phyloP scores from a whole-genome alignment of 2,797 vertebrate species.

The Numenius phaeopus region DNA sequence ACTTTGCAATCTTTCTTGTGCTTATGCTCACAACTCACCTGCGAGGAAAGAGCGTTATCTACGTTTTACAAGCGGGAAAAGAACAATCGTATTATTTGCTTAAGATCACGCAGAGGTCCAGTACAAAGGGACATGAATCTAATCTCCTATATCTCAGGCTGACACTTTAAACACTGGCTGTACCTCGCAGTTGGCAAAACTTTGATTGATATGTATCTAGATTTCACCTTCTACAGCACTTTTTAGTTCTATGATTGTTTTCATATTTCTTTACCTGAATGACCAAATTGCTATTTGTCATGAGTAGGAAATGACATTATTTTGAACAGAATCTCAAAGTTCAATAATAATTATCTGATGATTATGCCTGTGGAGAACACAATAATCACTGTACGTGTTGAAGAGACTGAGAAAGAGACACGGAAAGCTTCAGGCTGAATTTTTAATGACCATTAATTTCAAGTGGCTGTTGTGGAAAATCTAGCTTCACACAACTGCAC shows the following conservation, averaged over 20 bases:
- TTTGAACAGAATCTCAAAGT: not conserved
- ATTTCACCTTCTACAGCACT: not conserved
- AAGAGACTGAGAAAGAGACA: not conserved
- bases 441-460: not conserved
- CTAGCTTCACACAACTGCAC: not conserved
- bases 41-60: not conserved
- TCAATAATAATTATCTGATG: not conserved
- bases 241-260: not conserved
- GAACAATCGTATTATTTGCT: conserved; percentile 9
- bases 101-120: not conserved
- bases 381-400: not conserved
- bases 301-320: not conserved
- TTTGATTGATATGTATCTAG: not conserved
- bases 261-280: not conserved
- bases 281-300: not conserved
- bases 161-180: not conserved
- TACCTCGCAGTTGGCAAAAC: not conserved
- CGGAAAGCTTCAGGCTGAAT: not conserved
- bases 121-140: not conserved
- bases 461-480: not conserved
- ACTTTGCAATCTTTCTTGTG: not conserved
- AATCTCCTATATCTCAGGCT: not conserved
- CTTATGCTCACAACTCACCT: not conserved
- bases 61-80: not conserved
- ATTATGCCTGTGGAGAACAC: not conserved